Conservation (phyloP, 2,888 invertebrate species). For the Tipula helvola region DNA sequence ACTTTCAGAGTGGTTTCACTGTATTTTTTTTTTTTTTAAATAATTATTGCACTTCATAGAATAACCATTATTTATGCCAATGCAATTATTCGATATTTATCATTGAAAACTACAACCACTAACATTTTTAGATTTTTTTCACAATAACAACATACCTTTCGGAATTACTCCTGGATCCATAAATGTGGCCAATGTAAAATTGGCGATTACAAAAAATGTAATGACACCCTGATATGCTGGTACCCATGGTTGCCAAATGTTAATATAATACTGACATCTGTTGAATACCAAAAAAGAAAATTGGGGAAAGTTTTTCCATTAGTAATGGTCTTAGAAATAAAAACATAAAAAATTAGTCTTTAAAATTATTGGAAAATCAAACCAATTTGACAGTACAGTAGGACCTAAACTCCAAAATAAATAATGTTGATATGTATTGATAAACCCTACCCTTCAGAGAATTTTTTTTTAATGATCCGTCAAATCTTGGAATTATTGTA, state of each 20-base stretch:
- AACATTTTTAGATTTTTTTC: background rate
- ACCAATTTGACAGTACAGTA: background rate
- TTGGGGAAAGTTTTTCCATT: background rate
- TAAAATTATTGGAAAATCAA: background rate
- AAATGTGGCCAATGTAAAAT: constrained; percentile 97
- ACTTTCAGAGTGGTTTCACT: too few relatives aligned
- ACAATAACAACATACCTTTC: constrained; percentile 56
- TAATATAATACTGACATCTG: constrained; percentile 77
- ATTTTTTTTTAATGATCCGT: background rate
- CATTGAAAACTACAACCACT: background rate
- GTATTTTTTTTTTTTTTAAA: too few relatives aligned
- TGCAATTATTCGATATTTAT: background rate
- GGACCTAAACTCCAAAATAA: background rate
- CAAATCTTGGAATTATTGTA: background rate
- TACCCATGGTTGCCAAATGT: constrained; percentile 72
- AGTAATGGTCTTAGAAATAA: background rate
- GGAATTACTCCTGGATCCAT: constrained; percentile 99
- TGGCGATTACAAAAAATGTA: constrained; percentile 94
- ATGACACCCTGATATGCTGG: constrained; percentile 88
- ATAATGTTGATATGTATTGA: background rate
- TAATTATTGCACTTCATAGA: background rate
- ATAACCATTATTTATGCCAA: background rate
- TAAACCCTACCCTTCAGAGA: background rate
- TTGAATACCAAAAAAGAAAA: constrained; percentile 28
- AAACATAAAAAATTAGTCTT: background rate